Evolutionary conservation across 2,888 invertebrate genomes (phyloP).

Genomic region (Patella pellucida): DNA sequence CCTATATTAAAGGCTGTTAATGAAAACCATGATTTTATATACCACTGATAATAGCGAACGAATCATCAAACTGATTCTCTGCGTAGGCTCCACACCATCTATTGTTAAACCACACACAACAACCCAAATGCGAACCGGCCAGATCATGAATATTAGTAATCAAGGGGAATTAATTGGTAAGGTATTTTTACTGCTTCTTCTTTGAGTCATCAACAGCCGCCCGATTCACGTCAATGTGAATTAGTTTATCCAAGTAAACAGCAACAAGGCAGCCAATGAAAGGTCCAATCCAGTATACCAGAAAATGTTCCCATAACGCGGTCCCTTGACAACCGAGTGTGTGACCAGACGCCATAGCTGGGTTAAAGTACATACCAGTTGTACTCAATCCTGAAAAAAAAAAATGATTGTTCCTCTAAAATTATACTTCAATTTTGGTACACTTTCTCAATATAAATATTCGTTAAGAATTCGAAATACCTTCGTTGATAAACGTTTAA

Average conservation of each 20-base stretch:
- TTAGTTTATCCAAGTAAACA: constrained; percentile 42
- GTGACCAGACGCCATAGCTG: constrained; percentile 89
- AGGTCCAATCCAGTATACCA: constrained; percentile 93
- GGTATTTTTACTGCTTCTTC: constrained; percentile 28
- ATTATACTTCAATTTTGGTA: no score
- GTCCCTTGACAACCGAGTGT: constrained; percentile 92
- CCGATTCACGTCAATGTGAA: constrained; percentile 49
- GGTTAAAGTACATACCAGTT: constrained; percentile 95
- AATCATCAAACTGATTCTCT: no score
- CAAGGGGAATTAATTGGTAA: neutral
- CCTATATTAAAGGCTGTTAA: no score
- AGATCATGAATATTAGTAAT: no score
- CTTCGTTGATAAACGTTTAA: neutral
- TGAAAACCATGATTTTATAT: no score
- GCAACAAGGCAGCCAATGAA: constrained; percentile 75
- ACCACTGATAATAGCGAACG: no score
- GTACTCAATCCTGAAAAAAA: constrained; percentile 83
- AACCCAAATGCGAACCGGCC: no score
- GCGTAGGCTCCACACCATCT: no score
- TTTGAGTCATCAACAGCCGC: constrained; percentile 28
- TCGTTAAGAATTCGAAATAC: neutral
- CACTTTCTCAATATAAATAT: neutral
- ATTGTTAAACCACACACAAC: no score
- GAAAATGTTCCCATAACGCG: constrained; percentile 83
- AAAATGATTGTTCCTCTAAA: neutral